These are phyloP conservation scores for Gallinago media DNA, from an alignment of 2,113 vertebrate species.

Conservation along the genomic window DNA sequence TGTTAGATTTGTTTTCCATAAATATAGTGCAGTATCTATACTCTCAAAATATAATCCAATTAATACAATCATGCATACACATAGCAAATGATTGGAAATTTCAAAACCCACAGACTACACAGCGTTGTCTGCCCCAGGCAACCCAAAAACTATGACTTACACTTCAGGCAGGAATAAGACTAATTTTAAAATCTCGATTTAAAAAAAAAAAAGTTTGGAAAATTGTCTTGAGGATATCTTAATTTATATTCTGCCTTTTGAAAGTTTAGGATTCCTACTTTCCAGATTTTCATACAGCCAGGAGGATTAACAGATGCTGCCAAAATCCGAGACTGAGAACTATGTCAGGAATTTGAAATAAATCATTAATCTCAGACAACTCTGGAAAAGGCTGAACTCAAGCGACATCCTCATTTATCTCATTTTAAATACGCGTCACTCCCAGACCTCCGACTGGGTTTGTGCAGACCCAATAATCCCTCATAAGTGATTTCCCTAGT, in stretches of 20 bases:
- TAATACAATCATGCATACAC: slow-evolving; percentile 5
- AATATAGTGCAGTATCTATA: neutral
- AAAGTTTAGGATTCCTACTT: neutral
- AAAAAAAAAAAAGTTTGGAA: neutral
- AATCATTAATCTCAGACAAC: slow-evolving; percentile 26
- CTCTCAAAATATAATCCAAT: slow-evolving; percentile 1
- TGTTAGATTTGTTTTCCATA: neutral
- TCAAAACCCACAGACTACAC: neutral
- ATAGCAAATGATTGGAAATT: neutral
- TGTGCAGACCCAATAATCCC: neutral
- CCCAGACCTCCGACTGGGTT: neutral
- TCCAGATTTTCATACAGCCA: neutral
- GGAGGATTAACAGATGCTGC: slow-evolving; percentile 24
- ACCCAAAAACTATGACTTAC: neutral
- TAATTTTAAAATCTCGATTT: slow-evolving; percentile 6
- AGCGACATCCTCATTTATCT: slow-evolving; percentile 42
- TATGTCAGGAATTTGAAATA: slow-evolving; percentile 57
- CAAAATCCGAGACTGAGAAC: slow-evolving; percentile 36
- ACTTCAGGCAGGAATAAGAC: neutral
- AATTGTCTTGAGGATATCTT: neutral
- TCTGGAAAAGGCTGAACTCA: slow-evolving; percentile 30
- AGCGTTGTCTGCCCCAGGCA: neutral
- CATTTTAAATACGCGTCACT: slow-evolving; percentile 19
- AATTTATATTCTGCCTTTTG: neutral
- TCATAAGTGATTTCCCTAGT: neutral